Evolutionary conservation across 2,888 invertebrate genomes (phyloP), one percentile per base, ranked within the genome.

Genomic region (Reticulitermes lucifugus): DNA sequence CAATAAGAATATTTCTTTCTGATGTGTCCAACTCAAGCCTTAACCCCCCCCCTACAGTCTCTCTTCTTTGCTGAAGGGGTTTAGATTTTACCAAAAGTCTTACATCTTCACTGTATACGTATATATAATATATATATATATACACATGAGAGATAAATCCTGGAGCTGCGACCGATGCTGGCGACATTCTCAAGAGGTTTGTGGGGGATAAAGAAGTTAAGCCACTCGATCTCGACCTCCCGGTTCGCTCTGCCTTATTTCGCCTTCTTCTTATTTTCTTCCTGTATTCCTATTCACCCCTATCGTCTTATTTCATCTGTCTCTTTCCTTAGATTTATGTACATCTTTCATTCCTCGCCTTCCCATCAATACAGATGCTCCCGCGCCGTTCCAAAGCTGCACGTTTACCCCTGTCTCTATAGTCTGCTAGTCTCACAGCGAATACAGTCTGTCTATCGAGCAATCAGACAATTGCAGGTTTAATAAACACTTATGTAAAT

Each of bases 151-250:
- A 81, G 81, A 81, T 81, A 81, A 81, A 81, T 81, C 81, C 81
- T 43, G 14, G 46, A 6, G 65, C 51, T 14, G 43, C 43, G 81
- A 43, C 81, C 81, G 81, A 81, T 81, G 81, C 43, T 43, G 25
- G 70, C 21, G 81, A 81, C 81, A 81, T 81, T 81, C 65, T 81
- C 65, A n/a, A 81, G 81, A 81, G 81, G 81, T 81, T 70, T 81
- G 81, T 43, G 81, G 41, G 18, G 81, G 81, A 81, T 81, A 81
- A 81, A 81, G 81, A 81, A 81, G 81, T 81, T 81, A 81, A 81
- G 70, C 81, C 81, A 81, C 81, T 81, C 81, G 81, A 81, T 81
- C 59, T 25, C 55, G 79, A 79, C 79, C 79, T 79, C 79, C 46
- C 75, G 22, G 51, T 79, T 79, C n/a, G 7, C 80, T 80, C 80